Base-by-base conservation (phyloP, 2,797 vertebrate species). In the Leptatherina wallacei region DNA sequence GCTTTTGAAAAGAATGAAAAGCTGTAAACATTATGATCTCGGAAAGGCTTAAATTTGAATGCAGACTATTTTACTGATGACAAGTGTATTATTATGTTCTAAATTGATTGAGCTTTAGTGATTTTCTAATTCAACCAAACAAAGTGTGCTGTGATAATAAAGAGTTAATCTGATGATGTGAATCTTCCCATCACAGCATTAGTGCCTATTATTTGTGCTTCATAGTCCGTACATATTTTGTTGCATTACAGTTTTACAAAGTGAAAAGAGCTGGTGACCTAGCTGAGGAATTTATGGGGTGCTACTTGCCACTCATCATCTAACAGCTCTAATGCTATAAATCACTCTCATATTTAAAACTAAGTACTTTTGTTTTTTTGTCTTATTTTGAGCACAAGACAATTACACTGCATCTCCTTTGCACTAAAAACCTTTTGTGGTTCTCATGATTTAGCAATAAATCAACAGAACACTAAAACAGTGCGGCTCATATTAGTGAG, bases 241-340 rank as follows among this genome's bases (percentile, higher is more conserved):
- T 35, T 47, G 2, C 35, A 29, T 29, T n/a, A 40, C 66, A 66
- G 36, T 1, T 52, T 44, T 14, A 35, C 32, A 36, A 1, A 29
- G 16, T 55, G 59, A 55, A 36, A 40, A 1, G 14, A 62, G 54
- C 7, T 56, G 4, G 49, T 42, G 35, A n/a, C 62, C 38, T 58
- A 54, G 36, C n/a, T 56, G 63, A 52, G 22, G 13, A 66, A 22
- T n/a, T 66, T 24, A 16, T 73, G 32, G 27, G 60, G 18, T 61
- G 63, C 51, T 67, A 49, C n/a, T 57, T 64, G 18, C 42, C 14
- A 4, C 8, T 47, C 16, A 47, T 57, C 60, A 24, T 60, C 12
- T 33, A 61, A n/a, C 32, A 75, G 36, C 40, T 59, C 5, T 20
- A 3, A 3, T n/a, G n/a, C n/a, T 6, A 9, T 18, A 59, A 68